A percentile compares a stretch with the other conserved stretches of the same genome.
These are phyloP conservation scores for Galaxias olidus DNA, from an alignment of 2,797 vertebrate genomes.

Conservation along the genomic window DNA sequence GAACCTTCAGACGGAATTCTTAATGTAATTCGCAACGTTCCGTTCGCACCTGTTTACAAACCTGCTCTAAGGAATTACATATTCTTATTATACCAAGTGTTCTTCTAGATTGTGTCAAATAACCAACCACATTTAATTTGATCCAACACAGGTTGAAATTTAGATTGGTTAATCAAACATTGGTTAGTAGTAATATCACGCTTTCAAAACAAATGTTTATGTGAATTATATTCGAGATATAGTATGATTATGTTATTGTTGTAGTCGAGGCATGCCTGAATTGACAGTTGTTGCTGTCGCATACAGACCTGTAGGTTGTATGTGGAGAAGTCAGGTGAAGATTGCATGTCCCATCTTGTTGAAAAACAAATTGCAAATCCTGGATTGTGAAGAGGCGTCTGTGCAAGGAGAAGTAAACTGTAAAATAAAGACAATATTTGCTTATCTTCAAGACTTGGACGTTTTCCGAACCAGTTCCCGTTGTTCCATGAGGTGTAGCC, in stretches of 20 bases:
- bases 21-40: too few relatives aligned
- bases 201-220: too few relatives aligned
- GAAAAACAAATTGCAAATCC: constrained; percentile 21
- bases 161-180: too few relatives aligned
- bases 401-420: background rate
- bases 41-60: too few relatives aligned
- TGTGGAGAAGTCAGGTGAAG: constrained; percentile 60
- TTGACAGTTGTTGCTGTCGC: constrained; percentile 4
- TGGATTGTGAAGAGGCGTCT: constrained; percentile 17
- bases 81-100: too few relatives aligned
- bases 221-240: background rate
- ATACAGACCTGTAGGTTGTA: constrained; percentile 69
- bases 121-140: too few relatives aligned
- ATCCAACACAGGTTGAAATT: too few relatives aligned
- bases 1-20: too few relatives aligned
- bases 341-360: constrained; percentile 46
- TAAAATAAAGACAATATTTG: background rate
- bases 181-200: too few relatives aligned
- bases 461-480: constrained; percentile 20
- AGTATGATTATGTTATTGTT: constrained; percentile 5
- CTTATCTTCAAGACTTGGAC: background rate
- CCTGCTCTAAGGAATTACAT: too few relatives aligned
- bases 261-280: background rate
- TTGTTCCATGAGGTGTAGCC: constrained; percentile 7
- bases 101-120: too few relatives aligned